Evolutionary conservation across 2,797 vertebrate genomes (phyloP), one percentile per base, ranked within the genome.

Genomic region (Tragopan temminckii): DNA sequence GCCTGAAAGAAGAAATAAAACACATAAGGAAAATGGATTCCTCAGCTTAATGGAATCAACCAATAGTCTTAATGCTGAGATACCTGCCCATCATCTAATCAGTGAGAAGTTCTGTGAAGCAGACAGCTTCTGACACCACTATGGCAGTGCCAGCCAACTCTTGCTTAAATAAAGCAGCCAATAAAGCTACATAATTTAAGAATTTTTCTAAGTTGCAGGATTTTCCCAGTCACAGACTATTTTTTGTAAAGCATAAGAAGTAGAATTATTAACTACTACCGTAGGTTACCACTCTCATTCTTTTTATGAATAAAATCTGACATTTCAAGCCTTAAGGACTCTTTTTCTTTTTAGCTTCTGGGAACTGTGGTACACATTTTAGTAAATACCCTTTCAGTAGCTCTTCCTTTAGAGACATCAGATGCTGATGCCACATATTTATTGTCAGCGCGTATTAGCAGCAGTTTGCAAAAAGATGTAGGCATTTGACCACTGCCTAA

Each of bases 1-100:
- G 17, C 67, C 58, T 89, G 43, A 87, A 90, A 79, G 52, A 93
- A 85, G 40, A 95, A 90, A 79, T 61, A 48, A 74, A 82, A 80
- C 57, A 38, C 33, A 42, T 52, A 53, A 68, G 71, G 67, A 64
- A 89, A 90, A 68, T 48, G 18, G 66, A 19, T 78, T 81, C n/a
- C 18, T 55, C 45, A 55, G 18, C 45, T 29, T 31, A 43, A 11
- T 74, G 25, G 90, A 90, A 75, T 87, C 40, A 33, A 55, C 17
- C 20, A 82, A 38, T 82, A 68, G 42, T 36, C 77, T 85, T 68
- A 77, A n/a, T 77, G 72, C 58, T 31, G 70, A 85, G 45, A 64
- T 90, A 90, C 25, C 86, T 93, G 45, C 84, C 57, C 33, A 70
- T 70, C 69, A 46, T 55, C 81, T 62, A 74, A 88, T 61, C 59